Percentiles rank a stretch among this genome's conserved stretches.
Conservation (phyloP, 2,888 invertebrate genomes). For the Schrankia costaestrigalis region DNA sequence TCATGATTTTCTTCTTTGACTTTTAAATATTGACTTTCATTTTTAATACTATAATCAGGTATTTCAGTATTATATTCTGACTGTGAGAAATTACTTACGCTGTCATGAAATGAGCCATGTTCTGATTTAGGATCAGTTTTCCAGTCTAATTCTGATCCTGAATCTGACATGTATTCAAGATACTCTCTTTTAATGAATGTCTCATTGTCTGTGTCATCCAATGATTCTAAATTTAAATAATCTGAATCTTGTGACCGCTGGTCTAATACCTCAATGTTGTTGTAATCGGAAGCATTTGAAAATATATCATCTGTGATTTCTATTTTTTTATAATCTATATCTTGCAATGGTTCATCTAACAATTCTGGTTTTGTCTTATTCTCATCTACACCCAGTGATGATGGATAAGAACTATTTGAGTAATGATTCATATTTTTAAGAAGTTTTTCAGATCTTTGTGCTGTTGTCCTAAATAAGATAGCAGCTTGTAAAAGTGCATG, state of each 20-base stretch:
- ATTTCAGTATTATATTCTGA: background rate
- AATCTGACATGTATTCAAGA: conserved; percentile 12
- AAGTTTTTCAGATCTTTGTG: conserved; percentile 21
- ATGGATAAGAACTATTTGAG: background rate
- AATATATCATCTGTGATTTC: too few relatives aligned
- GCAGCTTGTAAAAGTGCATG: conserved; percentile 24
- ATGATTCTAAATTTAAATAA: background rate
- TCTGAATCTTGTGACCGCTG: background rate
- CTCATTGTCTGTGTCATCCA: conserved; percentile 12
- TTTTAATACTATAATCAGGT: background rate
- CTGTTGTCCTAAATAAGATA: conserved; percentile 29
- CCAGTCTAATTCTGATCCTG: background rate
- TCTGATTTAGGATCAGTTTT: background rate
- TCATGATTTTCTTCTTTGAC: conserved; percentile 6
- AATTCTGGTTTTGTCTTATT: too few relatives aligned
- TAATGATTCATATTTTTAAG: conserved; percentile 6
- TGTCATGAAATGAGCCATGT: too few relatives aligned
- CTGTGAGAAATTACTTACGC: too few relatives aligned
- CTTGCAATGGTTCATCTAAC: too few relatives aligned
- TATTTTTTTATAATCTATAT: too few relatives aligned
- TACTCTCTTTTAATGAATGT: conserved; percentile 18
- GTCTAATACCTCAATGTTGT: too few relatives aligned
- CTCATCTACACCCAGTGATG: too few relatives aligned
- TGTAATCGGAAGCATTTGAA: too few relatives aligned
- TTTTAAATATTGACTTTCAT: conserved; percentile 7